Base-by-base conservation (phyloP, 2,888 invertebrate species). In the Therioaphis trifolii region DNA sequence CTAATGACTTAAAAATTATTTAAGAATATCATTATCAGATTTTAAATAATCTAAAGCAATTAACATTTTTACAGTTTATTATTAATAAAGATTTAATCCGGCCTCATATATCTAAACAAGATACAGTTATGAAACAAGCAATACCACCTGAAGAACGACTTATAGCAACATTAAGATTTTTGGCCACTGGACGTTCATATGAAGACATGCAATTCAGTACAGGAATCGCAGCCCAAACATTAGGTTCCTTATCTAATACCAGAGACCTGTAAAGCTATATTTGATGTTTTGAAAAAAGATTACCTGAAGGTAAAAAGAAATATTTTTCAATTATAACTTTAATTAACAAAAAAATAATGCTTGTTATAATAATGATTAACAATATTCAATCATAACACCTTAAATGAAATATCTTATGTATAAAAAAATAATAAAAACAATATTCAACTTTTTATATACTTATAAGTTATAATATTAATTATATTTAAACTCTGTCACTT, bases 181-280 rank as follows among this genome's bases (percentile, higher is more conserved):
- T 52, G 52, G 52, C 52, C n/a, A 52, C 52, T 52, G 52, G 52
- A 15, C 52, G 52, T 52, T 52, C 52, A n/a, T 52, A 52, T 52
- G 52, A 52, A 52, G 52, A 52, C 18, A 15, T 52, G 15, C 15
- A 52, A 52, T 52, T 52, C 52, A 52, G 52, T 52, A 52, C n/a
- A n/a, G 52, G 52, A n/a, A 52, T 52, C 52, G 52, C 52, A 52
- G 52, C 52, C 2, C 52, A 52, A 52, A 52, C 52, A n/a, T 52
- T 52, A 52, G 52, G 18, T 52, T n/a, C n/a, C n/a, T n/a, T 52
- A 52, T 52, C 12, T 52, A n/a, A 52, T 52, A 52, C 52, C 52
- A 52, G 52, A 9, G 15, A 52, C 52, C 52, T 52, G 52, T 52
- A 52, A 52, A 52, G 52, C 18, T 52, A 52, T 52, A 52, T 52